These are phyloP conservation scores for Lasiommata megera DNA, from an alignment of 2,888 invertebrate genomes.

Conservation along the genomic window DNA sequence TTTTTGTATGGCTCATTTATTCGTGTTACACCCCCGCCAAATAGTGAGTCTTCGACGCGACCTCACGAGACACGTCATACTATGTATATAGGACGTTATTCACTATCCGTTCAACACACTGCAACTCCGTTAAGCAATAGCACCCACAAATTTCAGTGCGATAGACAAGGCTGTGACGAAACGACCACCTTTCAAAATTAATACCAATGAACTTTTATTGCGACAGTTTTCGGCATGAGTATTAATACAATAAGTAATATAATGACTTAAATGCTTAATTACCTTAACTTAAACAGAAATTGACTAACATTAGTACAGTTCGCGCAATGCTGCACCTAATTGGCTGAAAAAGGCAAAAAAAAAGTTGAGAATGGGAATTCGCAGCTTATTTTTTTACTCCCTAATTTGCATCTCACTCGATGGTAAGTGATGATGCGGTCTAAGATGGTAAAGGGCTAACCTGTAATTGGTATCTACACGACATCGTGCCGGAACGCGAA, in stretches of 20 bases:
- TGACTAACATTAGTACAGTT: too few relatives aligned
- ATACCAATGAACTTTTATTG: slow-evolving; percentile 34
- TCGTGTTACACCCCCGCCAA: slow-evolving; percentile 31
- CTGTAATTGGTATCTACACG: too few relatives aligned
- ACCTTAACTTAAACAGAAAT: too few relatives aligned
- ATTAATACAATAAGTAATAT: neutral
- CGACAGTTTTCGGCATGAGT: slow-evolving; percentile 16
- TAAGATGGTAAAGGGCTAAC: too few relatives aligned
- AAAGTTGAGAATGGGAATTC: too few relatives aligned
- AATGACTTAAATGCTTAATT: too few relatives aligned
- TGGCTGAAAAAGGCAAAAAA: too few relatives aligned
- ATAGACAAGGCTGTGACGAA: slow-evolving; percentile 36
- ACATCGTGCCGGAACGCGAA: too few relatives aligned
- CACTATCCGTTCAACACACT: slow-evolving; percentile 18
- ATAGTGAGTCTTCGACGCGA: slow-evolving; percentile 26
- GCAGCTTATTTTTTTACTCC: too few relatives aligned
- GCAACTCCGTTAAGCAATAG: slow-evolving; percentile 35
- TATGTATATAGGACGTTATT: slow-evolving; percentile 12
- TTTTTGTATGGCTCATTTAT: neutral
- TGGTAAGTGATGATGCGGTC: too few relatives aligned
- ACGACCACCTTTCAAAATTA: slow-evolving; percentile 40
- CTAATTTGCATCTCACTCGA: too few relatives aligned
- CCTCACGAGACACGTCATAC: slow-evolving; percentile 23
- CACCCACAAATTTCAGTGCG: slow-evolving; percentile 39
- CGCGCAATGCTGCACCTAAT: too few relatives aligned